Conservation (phyloP, 2,797 vertebrate species). For the Amblyopsis hoosieri region DNA sequence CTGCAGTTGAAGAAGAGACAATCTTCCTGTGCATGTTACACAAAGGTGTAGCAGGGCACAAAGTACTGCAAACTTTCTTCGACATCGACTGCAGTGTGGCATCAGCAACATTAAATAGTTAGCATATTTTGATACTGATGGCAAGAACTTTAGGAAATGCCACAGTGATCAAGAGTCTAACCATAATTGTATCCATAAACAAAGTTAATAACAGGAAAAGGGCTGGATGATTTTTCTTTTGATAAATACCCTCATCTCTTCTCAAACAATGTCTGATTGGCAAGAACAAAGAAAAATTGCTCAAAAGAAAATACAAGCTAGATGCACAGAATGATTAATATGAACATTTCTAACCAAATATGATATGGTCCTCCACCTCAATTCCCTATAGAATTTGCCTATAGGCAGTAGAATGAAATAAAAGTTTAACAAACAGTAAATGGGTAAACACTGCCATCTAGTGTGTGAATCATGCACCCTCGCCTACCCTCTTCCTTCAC, state of each 20-base stretch:
- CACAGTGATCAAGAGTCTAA: constrained; percentile 39
- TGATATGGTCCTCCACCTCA: background rate
- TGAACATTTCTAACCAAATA: background rate
- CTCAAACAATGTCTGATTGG: background rate
- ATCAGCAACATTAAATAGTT: background rate
- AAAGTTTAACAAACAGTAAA: background rate
- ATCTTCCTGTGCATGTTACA: background rate
- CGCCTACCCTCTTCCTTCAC: too few relatives aligned
- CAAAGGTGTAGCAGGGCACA: too few relatives aligned
- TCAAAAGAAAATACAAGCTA: too few relatives aligned
- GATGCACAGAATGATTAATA: too few relatives aligned
- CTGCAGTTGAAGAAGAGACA: constrained; percentile 39
- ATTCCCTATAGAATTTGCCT: background rate
- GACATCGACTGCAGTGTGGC: background rate
- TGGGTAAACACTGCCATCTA: constrained; percentile 55
- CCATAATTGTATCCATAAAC: constrained; percentile 1
- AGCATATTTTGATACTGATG: background rate
- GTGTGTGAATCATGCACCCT: constrained; percentile 15
- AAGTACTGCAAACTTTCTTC: background rate
- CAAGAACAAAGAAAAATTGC: too few relatives aligned
- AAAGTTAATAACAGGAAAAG: constrained; percentile 55
- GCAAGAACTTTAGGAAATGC: constrained; percentile 41
- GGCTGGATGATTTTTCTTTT: constrained; percentile 35
- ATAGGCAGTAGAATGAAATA: too few relatives aligned
- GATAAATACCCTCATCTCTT: constrained; percentile 18